A percentile compares a stretch with the other conserved stretches of the same genome.
These are phyloP conservation scores for Gallinago undulata DNA, from an alignment of 2,113 vertebrate species.

Conservation along the genomic window DNA sequence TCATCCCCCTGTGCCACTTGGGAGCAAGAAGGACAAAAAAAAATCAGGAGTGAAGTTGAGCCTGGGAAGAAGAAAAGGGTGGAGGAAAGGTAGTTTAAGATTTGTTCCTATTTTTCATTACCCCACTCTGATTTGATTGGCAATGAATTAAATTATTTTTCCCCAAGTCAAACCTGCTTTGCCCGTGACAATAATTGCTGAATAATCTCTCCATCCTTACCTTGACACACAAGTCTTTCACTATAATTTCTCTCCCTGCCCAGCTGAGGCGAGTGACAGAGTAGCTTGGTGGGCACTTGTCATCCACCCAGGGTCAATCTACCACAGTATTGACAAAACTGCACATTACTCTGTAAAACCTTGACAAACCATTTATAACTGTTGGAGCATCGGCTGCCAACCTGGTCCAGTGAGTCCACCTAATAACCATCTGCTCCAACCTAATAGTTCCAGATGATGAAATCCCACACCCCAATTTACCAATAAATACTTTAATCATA, in stretches of 20 bases:
- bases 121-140: background rate
- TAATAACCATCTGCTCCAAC: background rate
- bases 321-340: background rate
- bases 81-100: background rate
- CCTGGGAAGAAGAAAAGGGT: background rate
- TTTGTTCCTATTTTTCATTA: background rate
- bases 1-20: rapidly evolving
- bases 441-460: background rate
- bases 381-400: background rate
- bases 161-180: background rate
- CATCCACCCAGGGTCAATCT: background rate
- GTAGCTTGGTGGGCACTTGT: background rate
- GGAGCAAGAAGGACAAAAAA: background rate
- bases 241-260: background rate
- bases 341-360: background rate
- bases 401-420: background rate
- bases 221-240: background rate
- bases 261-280: background rate
- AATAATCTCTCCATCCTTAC: background rate
- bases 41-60: background rate
- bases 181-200: background rate
- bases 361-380: background rate
- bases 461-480: background rate
- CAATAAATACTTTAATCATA: background rate
- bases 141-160: background rate